These are phyloP conservation scores for Junonia oenone DNA, from an alignment of 2,888 invertebrate species.

Conservation along the genomic window DNA sequence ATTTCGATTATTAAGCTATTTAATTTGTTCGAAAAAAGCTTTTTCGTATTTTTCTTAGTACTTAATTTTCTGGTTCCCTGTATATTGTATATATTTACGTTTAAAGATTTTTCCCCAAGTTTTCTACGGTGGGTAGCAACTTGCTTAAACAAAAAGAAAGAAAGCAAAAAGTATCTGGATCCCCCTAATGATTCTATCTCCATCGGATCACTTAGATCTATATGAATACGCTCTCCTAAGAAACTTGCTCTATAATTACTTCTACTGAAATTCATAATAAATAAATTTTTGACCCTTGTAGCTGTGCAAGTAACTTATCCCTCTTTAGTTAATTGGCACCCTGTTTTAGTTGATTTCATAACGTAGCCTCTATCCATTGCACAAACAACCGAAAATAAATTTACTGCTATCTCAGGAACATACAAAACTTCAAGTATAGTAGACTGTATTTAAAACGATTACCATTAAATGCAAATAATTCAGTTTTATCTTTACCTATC, in stretches of 20 bases:
- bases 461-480: neutral
- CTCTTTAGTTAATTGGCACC: neutral
- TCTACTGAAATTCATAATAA: neutral
- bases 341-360: neutral
- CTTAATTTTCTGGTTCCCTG: no score
- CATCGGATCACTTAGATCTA: neutral
- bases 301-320: neutral
- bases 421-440: neutral
- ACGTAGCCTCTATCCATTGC: neutral
- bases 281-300: neutral
- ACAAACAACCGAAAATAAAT: neutral
- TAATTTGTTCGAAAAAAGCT: no score
- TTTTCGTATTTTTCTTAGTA: no score
- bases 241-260: neutral
- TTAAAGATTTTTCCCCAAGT: no score
- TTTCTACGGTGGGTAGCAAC: no score
- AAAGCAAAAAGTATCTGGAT: neutral
- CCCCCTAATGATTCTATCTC: neutral
- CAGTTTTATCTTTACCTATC: neutral
- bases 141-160: no score
- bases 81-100: no score
- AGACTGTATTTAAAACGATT: neutral
- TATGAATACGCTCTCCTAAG: neutral
- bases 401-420: neutral
- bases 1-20: no score